These are phyloP conservation scores for Antigone vipio DNA, from an alignment of 2,113 vertebrate genomes.

Conservation along the genomic window DNA sequence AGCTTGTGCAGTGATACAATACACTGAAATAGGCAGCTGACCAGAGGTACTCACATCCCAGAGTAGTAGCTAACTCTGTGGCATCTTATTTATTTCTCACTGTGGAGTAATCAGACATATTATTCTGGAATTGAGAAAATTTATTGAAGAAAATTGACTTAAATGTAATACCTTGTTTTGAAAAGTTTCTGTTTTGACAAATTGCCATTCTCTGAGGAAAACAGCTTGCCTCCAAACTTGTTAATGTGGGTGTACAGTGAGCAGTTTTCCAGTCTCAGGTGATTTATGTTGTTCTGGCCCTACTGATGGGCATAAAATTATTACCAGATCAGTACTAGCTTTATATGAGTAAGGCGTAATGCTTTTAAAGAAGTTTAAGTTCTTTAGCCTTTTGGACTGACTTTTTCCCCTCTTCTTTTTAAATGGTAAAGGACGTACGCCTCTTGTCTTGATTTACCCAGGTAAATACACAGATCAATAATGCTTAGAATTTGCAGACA, in stretches of 20 bases:
- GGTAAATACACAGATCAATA: slow-evolving; percentile 61
- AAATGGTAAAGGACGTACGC: slow-evolving; percentile 19
- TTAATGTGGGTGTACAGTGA: neutral
- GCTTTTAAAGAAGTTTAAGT: slow-evolving; percentile 39
- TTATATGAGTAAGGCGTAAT: neutral
- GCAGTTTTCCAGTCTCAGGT: neutral
- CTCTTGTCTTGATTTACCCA: slow-evolving; percentile 50
- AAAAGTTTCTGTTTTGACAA: neutral
- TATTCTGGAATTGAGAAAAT: neutral
- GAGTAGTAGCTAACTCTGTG: neutral
- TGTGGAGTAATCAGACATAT: neutral
- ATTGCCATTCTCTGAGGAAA: neutral
- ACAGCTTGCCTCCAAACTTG: neutral
- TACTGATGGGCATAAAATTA: neutral
- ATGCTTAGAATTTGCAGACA: slow-evolving; percentile 47
- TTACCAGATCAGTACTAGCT: neutral
- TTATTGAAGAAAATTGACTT: neutral
- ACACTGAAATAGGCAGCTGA: neutral
- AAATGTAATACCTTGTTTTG: neutral
- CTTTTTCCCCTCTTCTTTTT: neutral
- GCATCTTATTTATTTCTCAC: neutral
- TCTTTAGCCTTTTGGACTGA: neutral
- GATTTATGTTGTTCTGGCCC: neutral
- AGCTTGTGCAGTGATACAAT: neutral
- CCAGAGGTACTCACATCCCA: neutral